phyloP scores from a whole-genome alignment of 2,888 invertebrate genomes.

The Oeneis ivallda region DNA sequence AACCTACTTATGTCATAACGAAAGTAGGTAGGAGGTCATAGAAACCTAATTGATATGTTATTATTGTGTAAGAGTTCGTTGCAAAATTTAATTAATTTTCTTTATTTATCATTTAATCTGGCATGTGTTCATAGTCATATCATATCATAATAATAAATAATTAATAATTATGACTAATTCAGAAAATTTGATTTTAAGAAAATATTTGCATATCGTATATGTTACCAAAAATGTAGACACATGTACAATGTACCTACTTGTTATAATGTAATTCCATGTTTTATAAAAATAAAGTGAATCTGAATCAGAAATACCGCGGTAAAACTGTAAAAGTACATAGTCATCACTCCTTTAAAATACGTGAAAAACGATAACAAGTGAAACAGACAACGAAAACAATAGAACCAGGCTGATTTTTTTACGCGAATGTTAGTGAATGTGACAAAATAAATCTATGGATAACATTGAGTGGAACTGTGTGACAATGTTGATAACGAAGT shows the following conservation, averaged over 20 bases:
- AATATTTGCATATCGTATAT: no score
- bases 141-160: no score
- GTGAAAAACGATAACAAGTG: background rate
- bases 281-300: background rate
- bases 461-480: slow-evolving; percentile 21
- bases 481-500: slow-evolving; percentile 86
- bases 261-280: background rate
- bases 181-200: no score
- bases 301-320: background rate
- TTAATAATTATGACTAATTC: no score
- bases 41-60: no score
- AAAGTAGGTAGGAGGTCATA: no score
- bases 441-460: slow-evolving; percentile 18
- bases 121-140: no score
- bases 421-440: slow-evolving; percentile 21
- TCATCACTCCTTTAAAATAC: background rate
- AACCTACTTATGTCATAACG: no score
- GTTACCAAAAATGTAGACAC: no score
- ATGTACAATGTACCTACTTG: background rate
- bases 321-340: background rate
- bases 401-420: background rate
- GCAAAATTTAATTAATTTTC: no score
- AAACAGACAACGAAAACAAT: slow-evolving; percentile 2
- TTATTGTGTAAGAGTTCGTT: no score
- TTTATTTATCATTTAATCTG: no score